Base-by-base conservation (phyloP, 2,888 invertebrate genomes). In the Crossocerus cetratus region DNA sequence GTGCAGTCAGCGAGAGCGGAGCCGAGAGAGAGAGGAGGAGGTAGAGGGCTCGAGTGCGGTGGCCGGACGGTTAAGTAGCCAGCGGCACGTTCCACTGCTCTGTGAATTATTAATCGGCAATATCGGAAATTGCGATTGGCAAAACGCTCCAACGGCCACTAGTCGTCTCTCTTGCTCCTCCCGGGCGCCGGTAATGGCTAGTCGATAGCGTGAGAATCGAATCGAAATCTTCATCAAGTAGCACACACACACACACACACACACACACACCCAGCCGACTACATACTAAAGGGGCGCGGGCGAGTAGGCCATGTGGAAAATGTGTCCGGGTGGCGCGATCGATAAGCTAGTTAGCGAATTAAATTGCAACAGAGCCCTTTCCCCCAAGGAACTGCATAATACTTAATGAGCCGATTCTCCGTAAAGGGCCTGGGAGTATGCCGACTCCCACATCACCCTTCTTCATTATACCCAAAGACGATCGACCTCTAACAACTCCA, bases 41-140 rank as follows among this genome's bases (percentile, higher is more conserved):
- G 32, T 32, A 11, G 8, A 32, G 32, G 32, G 32, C 11, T 4
- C 5, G 32, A 32, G 32, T 32, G 32, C 8, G 32, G 32, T 32
- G 32, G 63, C 55, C 60, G 68, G 63, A 63, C 55, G 62, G 32
- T 44, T 43, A 16, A 42, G 44, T 45, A 42, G 44, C 45, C 16
- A 43, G 55, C n/a, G 18, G 3, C 21, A 11, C n/a, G 13, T 11
- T 32, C 20, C 32, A 32, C 32, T 42, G n/a, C 13, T 43, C 2
- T 1, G 60, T 53, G 42, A 54, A 64, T 69, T 74, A 74, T 74
- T 64, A 75, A 68, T 64, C 64, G 60, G 45, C 60, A 53, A 74
- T 74, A 68, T 74, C 69, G 64, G 69, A 74, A 56, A 74, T 74
- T 57, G 75, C 68, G 74, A 74, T 74, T 74, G 74, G 68, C 75